Base-by-base conservation (phyloP, 2,113 vertebrate species). In the Pogonocichla stellata region DNA sequence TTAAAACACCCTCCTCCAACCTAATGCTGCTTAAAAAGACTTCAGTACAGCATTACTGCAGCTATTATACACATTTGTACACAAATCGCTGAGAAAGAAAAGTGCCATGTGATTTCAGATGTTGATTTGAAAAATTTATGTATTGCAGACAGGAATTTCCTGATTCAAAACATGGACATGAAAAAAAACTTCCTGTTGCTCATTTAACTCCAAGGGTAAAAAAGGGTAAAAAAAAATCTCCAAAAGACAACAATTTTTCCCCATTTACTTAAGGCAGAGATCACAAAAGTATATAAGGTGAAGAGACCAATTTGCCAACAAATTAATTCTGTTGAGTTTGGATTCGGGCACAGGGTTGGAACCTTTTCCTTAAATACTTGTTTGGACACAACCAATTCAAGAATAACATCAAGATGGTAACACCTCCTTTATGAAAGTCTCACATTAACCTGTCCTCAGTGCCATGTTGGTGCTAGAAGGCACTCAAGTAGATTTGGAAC, bases 111-210 rank as follows among this genome's bases (percentile, higher is more conserved):
- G 87, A 95, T 86, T 86, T 75, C 79, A 10, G 51, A 92, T 86
- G 92, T 67, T 88, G 71, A 25, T 75, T 78, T 75, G 87, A 96
- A 56, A 94, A 67, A 81, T 88, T 85, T 93, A 74, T 64, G 40
- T 64, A 56, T 36, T 81, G 56, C 16, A 92, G 95, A 95, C 50
- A 95, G 74, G 79, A 96, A 96, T 97, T 98, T 98, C 96, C 94
- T 93, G 57, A 91, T 94, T 94, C 73, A 96, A 96, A 93, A 95
- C 75, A 78, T 2, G 16, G 88, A 69, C 80, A 97, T 79, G 81
- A 90, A 88, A 93, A 85, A 83, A 31, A 89, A 38, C 24, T 93
- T 93, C 94, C 93, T 86, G 47, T 73, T 94, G 73, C 60, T 54
- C n/a, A 23, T 45, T 72, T 54, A 77, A 50, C 31, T 73, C 64